These are phyloP conservation scores for Rhagonycha lutea DNA, from an alignment of 2,888 invertebrate genomes.

Conservation along the genomic window DNA sequence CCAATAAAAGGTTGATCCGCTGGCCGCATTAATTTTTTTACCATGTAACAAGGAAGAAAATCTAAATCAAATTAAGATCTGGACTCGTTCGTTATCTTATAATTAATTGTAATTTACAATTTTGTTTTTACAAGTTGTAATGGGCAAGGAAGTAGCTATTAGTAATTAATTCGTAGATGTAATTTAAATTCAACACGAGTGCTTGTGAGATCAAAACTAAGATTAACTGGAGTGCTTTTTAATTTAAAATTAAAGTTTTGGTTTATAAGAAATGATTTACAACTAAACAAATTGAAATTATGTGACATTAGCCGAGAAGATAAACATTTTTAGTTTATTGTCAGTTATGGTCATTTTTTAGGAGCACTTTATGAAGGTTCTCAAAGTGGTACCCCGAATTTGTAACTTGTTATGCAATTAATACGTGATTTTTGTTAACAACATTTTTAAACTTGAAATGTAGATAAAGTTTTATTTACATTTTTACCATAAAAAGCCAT, in stretches of 20 bases:
- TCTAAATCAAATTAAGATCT: background rate
- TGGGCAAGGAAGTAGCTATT: background rate
- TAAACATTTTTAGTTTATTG: background rate
- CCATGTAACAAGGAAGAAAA: background rate
- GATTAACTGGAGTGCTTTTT: background rate
- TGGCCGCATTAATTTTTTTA: background rate
- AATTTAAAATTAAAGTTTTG: background rate
- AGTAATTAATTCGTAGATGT: background rate
- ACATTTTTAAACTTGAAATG: background rate
- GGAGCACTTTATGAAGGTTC: background rate
- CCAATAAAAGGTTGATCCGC: background rate
- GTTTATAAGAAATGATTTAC: background rate
- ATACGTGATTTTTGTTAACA: background rate
- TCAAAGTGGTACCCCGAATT: background rate
- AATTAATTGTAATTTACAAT: background rate
- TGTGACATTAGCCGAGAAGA: background rate
- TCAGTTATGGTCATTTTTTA: background rate
- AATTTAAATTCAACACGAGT: background rate
- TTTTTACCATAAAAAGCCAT: background rate
- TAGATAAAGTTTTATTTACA: background rate
- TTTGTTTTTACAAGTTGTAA: background rate
- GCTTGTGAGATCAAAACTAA: background rate
- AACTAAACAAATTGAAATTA: slow-evolving; percentile 1
- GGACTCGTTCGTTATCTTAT: background rate
- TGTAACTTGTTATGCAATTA: background rate